A percentile compares a stretch with the other conserved stretches of the same genome.
phyloP scores from a whole-genome alignment of 2,797 vertebrate species.

The Scolopax rusticola region DNA sequence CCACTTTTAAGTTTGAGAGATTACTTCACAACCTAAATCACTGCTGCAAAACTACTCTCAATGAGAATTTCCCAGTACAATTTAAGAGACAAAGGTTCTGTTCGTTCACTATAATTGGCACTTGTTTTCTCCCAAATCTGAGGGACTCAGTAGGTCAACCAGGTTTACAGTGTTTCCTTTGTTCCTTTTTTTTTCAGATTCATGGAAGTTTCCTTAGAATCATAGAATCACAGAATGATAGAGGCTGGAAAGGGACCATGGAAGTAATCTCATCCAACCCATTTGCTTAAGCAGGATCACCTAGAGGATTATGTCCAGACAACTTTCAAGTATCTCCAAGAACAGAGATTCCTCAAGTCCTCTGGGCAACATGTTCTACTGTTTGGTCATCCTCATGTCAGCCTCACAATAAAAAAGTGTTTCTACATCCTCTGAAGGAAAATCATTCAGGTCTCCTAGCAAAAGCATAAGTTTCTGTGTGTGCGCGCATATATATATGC shows the following conservation, averaged over 20 bases:
- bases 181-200: neutral
- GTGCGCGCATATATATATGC: neutral
- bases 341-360: accelerated
- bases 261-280: accelerated
- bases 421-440: neutral
- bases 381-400: accelerated
- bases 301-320: neutral
- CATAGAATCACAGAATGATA: neutral
- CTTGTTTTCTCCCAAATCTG: neutral
- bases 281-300: neutral
- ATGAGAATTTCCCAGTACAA: neutral
- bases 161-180: neutral
- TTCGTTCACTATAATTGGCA: neutral
- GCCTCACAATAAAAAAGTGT: neutral
- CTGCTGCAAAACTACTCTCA: neutral
- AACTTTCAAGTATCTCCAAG: accelerated
- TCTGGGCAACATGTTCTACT: neutral
- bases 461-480: neutral
- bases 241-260: neutral
- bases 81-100: neutral
- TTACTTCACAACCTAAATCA: neutral
- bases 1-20: neutral
- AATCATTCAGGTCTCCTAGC: neutral
- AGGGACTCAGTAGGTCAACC: neutral
- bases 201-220: neutral